Conservation (phyloP, 2,113 vertebrate species). For the Coracopsis vasa region DNA sequence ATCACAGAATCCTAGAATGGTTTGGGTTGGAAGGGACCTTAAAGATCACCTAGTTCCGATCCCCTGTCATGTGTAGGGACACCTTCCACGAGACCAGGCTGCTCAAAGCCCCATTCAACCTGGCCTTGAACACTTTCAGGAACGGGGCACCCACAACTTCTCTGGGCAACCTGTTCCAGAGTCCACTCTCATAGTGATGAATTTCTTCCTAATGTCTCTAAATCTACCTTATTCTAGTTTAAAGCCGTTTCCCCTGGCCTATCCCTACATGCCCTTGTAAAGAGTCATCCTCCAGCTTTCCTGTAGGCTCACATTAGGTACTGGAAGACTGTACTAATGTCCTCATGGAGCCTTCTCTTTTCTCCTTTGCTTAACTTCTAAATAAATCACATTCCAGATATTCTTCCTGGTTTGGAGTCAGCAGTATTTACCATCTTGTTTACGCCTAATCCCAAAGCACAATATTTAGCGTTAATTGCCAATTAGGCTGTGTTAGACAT, state of each 20-base stretch:
- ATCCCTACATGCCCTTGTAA: background rate
- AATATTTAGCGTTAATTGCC: slow-evolving; percentile 8
- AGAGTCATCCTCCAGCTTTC: background rate
- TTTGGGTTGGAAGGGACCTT: background rate
- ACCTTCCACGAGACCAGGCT: background rate
- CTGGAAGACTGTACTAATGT: background rate
- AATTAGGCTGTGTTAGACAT: background rate
- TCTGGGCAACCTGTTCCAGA: background rate
- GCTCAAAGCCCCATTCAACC: background rate
- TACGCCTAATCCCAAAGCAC: background rate
- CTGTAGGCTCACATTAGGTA: background rate
- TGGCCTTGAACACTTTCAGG: background rate
- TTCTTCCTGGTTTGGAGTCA: background rate
- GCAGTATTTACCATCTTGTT: background rate
- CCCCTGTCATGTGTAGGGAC: background rate
- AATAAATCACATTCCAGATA: background rate
- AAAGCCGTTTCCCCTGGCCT: background rate
- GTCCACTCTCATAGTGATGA: background rate
- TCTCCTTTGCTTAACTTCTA: background rate
- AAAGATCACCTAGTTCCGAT: background rate
- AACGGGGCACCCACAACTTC: background rate
- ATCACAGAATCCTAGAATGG: background rate
- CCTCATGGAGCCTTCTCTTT: background rate
- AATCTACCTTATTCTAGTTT: background rate
- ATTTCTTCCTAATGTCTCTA: background rate